phyloP scores from a whole-genome alignment of 2,113 vertebrate species.

The Argyrosomus japonicus region DNA sequence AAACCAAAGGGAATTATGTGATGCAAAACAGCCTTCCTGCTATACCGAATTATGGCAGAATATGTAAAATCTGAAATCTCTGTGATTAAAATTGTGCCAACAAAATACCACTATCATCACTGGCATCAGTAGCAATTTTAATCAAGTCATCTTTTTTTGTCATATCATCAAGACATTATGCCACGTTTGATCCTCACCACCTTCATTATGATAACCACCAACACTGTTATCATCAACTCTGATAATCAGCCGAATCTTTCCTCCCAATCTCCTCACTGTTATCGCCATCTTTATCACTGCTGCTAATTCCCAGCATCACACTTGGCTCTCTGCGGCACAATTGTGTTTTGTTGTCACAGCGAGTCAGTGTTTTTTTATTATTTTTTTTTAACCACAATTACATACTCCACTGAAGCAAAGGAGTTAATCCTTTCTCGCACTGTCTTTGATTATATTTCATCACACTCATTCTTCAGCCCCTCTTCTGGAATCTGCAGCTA shows the following conservation, averaged over 20 bases:
- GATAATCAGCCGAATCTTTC: constrained; percentile 74
- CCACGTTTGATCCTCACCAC: constrained; percentile 72
- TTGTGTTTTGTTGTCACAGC: constrained; percentile 76
- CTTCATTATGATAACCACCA: constrained; percentile 78
- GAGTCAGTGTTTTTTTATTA: constrained; percentile 34
- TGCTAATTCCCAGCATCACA: constrained; percentile 64
- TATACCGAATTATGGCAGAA: constrained; percentile 39
- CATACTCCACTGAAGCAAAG: constrained; percentile 81
- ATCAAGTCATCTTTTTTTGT: constrained; percentile 75
- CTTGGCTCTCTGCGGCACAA: constrained; percentile 52
- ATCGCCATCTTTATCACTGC: constrained; percentile 68
- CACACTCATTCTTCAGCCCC: constrained; percentile 62
- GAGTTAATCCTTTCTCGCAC: constrained; percentile 76
- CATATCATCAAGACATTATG: constrained; percentile 65
- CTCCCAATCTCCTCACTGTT: constrained; percentile 60
- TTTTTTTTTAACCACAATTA: constrained; percentile 74
- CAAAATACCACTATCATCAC: constrained; percentile 66
- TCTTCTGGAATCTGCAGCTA: constrained; percentile 40
- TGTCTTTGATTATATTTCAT: constrained; percentile 79
- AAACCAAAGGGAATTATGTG: constrained; percentile 26
- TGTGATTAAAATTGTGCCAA: constrained; percentile 68
- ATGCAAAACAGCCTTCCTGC: constrained; percentile 48
- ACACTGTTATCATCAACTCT: constrained; percentile 71
- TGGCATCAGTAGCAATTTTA: constrained; percentile 74
- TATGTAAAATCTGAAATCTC: constrained; percentile 53